Evolutionary conservation across 1,140 invertebrate genomes (phyloP), one percentile per base, ranked within the genome.

Genomic region (Littorina saxatilis): DNA sequence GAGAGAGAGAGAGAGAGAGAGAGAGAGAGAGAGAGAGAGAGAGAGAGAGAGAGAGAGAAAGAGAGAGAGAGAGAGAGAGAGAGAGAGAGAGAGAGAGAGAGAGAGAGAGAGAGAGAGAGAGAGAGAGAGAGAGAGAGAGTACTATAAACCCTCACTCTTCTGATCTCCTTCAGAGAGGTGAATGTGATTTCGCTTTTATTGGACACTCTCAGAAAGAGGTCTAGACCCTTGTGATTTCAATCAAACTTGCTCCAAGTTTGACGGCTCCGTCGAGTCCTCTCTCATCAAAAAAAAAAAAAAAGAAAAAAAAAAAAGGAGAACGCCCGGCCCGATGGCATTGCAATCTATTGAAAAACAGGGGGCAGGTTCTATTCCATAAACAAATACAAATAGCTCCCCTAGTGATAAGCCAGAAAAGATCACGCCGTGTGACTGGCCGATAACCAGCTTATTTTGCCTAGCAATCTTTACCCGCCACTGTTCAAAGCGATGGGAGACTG

Each of bases 371-470:
- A 7, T 63, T 63, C 61, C 4, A 63, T 63, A 63, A 27, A 63
- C 61, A 35, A 63, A 63, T 32, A 32, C 61, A 23, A 63, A 63
- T 29, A 63, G 13, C 27, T 32, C 61, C 61, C 61, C 32, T 5
- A 47, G 5, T 29, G n/a, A 27, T 32, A 63, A 27, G 23, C 0
- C 5, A 63, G 32, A 32, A 32, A 63, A 32, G 61, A 63, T 0
- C 61, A 63, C 61, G 32, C 61, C 29, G 32, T 63, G 61, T 11
- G 23, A 27, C 7, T 0, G 13, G n/a, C n/a, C 23, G 61, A 63
- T 63, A 63, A 63, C 61, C 61, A 63, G 61, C 61, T 63, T 29
- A 63, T 63, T 63, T 63, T 32, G 0, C 61, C 61, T n/a, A n/a
- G 20, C 61, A 23, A 50, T 73, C 70, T 73, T 29, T 73, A 7